Evolutionary conservation across 2,888 invertebrate species (phyloP), one percentile per base, ranked within the genome.

Genomic region (Lypha dubia): DNA sequence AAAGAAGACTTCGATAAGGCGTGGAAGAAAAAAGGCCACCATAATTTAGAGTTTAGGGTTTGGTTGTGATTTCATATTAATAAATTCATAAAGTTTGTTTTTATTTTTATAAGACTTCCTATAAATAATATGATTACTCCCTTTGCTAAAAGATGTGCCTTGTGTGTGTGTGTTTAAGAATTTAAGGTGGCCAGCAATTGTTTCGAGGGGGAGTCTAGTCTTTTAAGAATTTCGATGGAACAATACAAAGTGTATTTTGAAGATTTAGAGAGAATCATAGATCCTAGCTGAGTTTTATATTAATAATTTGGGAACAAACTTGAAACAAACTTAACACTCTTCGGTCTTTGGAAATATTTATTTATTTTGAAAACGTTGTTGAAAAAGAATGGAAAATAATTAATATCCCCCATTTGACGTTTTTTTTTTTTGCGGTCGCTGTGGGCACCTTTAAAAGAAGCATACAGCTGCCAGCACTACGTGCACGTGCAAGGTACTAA

Each of bases 1-100:
- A 41, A 53, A 28, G 35, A 17, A 77, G 35, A 22, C 67, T 46
- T 58, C 41, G 73, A 73, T 77, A 84, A 84, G 84, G 84, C 80
- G 84, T 84, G 84, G 80, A 84, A 49, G 75, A 74, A 68, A 80
- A 73, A n/a, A n/a, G n/a, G n/a, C n/a, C n/a, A n/a, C 68, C 73
- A 81, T 84, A 77, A 77, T 77, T 84, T 76, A 67, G 20, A 65
- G 74, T 75, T 71, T 56, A 79, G 76, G 84, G 80, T 84, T 84
- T 73, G 84, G 79, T 76, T 67, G 65, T 80, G 60, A 73, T 80
- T 80, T 76, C 22, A 68, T 77, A 81, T 62, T 58, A 84, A 84
- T 81, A 84, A 84, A 84, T 84, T 77, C 70, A 81, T 76, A 70
- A 77, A 68, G 28, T 28, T 60, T 79, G 28, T 28, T 76, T 67